Base-by-base conservation (phyloP, 2,888 invertebrate genomes). In the Sisyra terminalis region DNA sequence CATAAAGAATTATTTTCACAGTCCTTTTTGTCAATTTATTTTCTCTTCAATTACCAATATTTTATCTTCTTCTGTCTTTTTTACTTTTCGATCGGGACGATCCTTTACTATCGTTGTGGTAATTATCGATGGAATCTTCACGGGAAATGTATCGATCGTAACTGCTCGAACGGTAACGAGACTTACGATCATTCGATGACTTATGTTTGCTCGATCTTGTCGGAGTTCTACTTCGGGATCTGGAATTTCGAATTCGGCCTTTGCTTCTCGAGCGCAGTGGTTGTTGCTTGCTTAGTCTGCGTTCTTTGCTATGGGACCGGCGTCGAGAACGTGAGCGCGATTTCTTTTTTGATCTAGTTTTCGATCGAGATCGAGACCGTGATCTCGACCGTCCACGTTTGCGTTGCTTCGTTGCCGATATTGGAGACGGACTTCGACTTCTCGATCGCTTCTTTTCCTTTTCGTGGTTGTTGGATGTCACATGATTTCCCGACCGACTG, bases 401-500 rank as follows among this genome's bases (percentile, higher is more conserved):
- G 34, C 54, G 50, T 14, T 58, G 60, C 40, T 57, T 54, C 2
- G 54, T 50, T 46, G 54, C 52, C 46, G 54, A 53, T 39, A 52
- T 53, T 0, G 65, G 64, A n/a, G 64, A 61, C 41, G 55, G 56
- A 46, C 60, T 61, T 39, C 63, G 54, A 0, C 61, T 61, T 37
- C 62, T 54, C 5, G 61, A 61, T 46, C 60, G 61, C 44, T 60
- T 61, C 2, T 48, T 43, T 45, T 60, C 52, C 44, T 61, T 61
- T 48, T 63, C 63, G 46, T 59, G 57, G 38, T 57, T 57, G 11
- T 56, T 53, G 0, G 49, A 37, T 38, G 51, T 46, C 47, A 58
- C 52, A 48, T 58, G 45, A 44, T 58, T 60, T 34, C 62, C 50
- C 9, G 60, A 60, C 35, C 61, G 58, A 41, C 73, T 74, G 46